A percentile compares a stretch with the other conserved stretches of the same genome.
These are phyloP conservation scores for Euleptes europaea DNA, from an alignment of 2,113 vertebrate species.

Conservation along the genomic window DNA sequence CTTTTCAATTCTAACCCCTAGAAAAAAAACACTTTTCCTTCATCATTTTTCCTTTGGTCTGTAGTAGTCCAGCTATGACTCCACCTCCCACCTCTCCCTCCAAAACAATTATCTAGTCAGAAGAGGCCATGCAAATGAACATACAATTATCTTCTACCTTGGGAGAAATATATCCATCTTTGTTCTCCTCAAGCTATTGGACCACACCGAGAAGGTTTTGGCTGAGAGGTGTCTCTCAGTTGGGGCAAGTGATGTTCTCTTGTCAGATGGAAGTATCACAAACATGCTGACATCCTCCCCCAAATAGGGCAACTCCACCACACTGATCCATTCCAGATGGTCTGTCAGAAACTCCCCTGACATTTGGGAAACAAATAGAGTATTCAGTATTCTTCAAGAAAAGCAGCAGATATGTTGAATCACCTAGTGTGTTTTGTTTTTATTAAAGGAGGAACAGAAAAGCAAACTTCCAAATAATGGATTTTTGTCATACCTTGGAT, in stretches of 20 bases:
- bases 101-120: background rate
- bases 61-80: background rate
- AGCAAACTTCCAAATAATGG: rapidly evolving
- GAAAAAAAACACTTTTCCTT: background rate
- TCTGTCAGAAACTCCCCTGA: slow-evolving; percentile 86
- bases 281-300: slow-evolving; percentile 81
- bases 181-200: slow-evolving; percentile 76
- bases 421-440: background rate
- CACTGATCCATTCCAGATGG: slow-evolving; percentile 74
- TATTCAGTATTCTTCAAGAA: background rate
- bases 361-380: background rate
- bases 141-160: slow-evolving; percentile 71
- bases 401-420: rapidly evolving
- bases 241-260: slow-evolving; percentile 72
- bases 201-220: slow-evolving; percentile 79
- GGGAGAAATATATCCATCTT: slow-evolving; percentile 91
- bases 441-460: background rate
- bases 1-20: background rate
- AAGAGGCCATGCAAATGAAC: background rate
- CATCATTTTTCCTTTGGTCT: background rate
- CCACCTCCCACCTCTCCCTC: background rate
- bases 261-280: slow-evolving; percentile 83
- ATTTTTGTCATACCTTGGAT: background rate
- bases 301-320: slow-evolving; percentile 85
- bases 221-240: slow-evolving; percentile 81